phyloP scores from a whole-genome alignment of 2,797 vertebrate genomes.

The Manis pentadactyla region DNA sequence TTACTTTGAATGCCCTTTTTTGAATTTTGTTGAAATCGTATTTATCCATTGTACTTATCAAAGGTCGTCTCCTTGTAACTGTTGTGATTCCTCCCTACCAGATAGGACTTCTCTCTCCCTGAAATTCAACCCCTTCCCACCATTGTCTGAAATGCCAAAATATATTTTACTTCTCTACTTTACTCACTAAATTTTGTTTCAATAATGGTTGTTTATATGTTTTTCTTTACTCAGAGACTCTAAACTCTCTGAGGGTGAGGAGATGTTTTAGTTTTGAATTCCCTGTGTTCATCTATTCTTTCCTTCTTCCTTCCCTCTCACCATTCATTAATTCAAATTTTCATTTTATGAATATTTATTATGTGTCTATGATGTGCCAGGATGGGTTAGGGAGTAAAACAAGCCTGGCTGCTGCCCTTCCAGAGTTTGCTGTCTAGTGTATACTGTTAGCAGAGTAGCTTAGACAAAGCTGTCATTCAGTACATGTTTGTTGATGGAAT shows the following conservation, averaged over 20 bases:
- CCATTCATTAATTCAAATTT: neutral
- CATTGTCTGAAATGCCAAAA: neutral
- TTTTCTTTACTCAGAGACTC: neutral
- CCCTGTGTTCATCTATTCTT: neutral
- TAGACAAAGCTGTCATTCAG: conserved; percentile 49
- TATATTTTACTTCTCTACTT: neutral
- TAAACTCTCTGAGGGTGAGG: conserved; percentile 20
- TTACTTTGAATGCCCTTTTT: neutral
- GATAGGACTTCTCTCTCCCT: neutral
- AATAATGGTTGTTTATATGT: neutral
- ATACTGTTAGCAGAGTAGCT: neutral
- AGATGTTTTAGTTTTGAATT: neutral
- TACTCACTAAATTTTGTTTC: conserved; percentile 3
- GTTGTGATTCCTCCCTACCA: neutral
- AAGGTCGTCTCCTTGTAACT: neutral
- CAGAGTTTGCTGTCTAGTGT: conserved; percentile 18
- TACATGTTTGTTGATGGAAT: conserved; percentile 43
- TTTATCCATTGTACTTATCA: neutral
- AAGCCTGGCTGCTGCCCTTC: neutral
- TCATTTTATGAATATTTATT: conserved; percentile 38
- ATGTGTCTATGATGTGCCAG: neutral
- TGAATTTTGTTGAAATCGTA: neutral
- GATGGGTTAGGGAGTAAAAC: neutral
- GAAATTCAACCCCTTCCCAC: neutral
- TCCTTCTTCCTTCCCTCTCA: neutral